Conservation (phyloP, 1,140 invertebrate species). For the Drosophila teissieri region DNA sequence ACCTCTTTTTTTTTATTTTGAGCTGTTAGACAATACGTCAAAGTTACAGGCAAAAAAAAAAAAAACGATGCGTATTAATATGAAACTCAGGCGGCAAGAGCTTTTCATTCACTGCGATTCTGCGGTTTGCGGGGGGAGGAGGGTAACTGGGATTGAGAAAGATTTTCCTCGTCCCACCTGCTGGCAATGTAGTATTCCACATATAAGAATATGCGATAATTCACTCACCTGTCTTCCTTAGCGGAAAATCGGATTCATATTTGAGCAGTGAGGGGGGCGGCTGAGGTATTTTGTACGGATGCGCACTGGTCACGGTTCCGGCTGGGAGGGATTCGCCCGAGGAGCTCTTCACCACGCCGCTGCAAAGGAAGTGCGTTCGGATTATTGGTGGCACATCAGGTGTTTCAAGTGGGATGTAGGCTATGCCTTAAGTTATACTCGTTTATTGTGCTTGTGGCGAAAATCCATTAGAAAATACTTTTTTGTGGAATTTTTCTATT, state of each 20-base stretch:
- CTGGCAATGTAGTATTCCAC: background rate
- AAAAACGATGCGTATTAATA: no score
- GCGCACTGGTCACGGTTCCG: slow-evolving; percentile 86
- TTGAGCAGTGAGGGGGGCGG: slow-evolving; percentile 86
- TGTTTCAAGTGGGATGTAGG: no score
- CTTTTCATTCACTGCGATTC: background rate
- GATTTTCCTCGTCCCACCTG: slow-evolving; percentile 6
- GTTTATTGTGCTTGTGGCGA: no score
- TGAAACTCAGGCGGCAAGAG: background rate
- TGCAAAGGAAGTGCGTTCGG: slow-evolving; percentile 42
- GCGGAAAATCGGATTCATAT: slow-evolving; percentile 94
- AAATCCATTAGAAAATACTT: no score
- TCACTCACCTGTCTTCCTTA: slow-evolving; percentile 96
- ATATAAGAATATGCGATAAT: background rate
- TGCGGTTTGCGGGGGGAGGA: background rate
- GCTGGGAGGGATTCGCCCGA: slow-evolving; percentile 87
- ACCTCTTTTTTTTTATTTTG: background rate
- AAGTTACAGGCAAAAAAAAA: background rate
- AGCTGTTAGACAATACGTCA: slow-evolving; percentile 3
- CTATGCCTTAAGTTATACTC: no score
- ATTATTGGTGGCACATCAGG: background rate
- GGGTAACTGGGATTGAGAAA: background rate
- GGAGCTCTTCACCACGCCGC: slow-evolving; percentile 87
- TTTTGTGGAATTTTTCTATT: background rate
- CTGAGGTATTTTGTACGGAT: slow-evolving; percentile 89